phyloP scores from a whole-genome alignment of 2,888 invertebrate species.

The Nemurella pictetii region DNA sequence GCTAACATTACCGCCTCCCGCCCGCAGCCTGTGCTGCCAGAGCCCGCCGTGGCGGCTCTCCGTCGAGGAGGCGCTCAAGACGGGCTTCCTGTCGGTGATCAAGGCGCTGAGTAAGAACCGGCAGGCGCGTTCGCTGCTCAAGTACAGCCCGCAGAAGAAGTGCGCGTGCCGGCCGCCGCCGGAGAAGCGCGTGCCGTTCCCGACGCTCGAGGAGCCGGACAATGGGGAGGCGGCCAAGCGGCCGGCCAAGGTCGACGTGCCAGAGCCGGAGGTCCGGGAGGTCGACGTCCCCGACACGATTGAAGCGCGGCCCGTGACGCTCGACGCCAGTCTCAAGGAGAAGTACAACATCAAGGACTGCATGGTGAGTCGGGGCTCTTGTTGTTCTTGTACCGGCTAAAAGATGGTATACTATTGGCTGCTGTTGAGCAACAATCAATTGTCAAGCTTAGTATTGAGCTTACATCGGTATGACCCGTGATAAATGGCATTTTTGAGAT shows the following conservation, averaged over 20 bases:
- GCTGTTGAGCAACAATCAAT: too few relatives aligned
- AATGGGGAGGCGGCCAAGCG: too few relatives aligned
- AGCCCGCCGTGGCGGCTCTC: conserved; percentile 47
- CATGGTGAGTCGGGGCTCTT: conserved; percentile 44
- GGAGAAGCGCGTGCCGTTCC: conserved; percentile 50
- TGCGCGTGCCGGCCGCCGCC: conserved; percentile 49
- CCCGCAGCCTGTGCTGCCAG: conserved; percentile 44
- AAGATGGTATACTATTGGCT: too few relatives aligned
- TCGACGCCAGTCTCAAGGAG: conserved; percentile 47
- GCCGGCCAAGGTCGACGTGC: neutral
- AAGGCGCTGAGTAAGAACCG: conserved; percentile 77
- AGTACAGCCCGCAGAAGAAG: conserved; percentile 76
- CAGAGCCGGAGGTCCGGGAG: neutral
- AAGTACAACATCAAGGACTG: conserved; percentile 51
- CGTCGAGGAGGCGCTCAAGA: conserved; percentile 63
- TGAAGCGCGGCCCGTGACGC: neutral
- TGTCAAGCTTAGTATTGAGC: too few relatives aligned
- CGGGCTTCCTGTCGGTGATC: conserved; percentile 70
- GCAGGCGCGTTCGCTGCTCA: conserved; percentile 71
- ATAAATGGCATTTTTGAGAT: too few relatives aligned
- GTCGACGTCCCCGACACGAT: too few relatives aligned
- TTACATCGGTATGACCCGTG: too few relatives aligned
- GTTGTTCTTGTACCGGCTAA: too few relatives aligned
- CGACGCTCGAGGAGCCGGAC: conserved; percentile 45
- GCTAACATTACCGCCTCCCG: neutral